Base-by-base conservation (phyloP, 1,140 invertebrate genomes). In the Macrobrachium rosenbergii region DNA sequence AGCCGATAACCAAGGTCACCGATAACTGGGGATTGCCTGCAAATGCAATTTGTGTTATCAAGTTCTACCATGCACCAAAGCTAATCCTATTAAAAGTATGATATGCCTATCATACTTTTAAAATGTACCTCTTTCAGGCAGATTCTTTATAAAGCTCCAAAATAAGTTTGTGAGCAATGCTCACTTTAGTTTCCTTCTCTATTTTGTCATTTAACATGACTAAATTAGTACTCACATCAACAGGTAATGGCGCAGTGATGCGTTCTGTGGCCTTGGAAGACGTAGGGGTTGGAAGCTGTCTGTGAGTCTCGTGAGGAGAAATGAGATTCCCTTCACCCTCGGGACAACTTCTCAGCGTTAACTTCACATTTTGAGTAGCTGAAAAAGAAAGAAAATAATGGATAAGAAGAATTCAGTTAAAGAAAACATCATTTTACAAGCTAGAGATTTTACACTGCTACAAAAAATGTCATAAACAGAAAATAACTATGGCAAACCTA, bases 231-330 rank as follows among this genome's bases (percentile, higher is more conserved):
- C 91, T 92, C 93, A 98, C 97, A 93, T 97, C 96, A 90, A 97
- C 97, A 88, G 97, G 97, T 90, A 96, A 95, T 7, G 97, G 97
- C 19, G 95, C 96, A 19, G 97, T 98, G 89, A 98, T 97, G 59
- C 94, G 93, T 80, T 94, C 92, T 59, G 91, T 92, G 69, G 91
- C 80, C 59, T 89, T 92, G 11, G 91, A 92, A 63, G 92, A 90
- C 8, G 72, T 83, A 1, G 92, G 91, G 83, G 93, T 91, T 90
- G 75, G 91, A 90, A 83, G 93, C 91, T 83, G 92, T 88, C 85
- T 92, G 91, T 78, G 92, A 91, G 90, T 72, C 92, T 92, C 69
- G 92, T 89, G 0, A 91, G 91, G 78, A 91, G 91, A 19, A 91
- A 89, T 16, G 92, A 81, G n/a, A 17, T 60, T 64, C 28, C 52